Percentiles rank a stretch among this genome's conserved stretches.
phyloP scores from a whole-genome alignment of 2,797 vertebrate genomes.

The Gymnoscopelus microlampas region DNA sequence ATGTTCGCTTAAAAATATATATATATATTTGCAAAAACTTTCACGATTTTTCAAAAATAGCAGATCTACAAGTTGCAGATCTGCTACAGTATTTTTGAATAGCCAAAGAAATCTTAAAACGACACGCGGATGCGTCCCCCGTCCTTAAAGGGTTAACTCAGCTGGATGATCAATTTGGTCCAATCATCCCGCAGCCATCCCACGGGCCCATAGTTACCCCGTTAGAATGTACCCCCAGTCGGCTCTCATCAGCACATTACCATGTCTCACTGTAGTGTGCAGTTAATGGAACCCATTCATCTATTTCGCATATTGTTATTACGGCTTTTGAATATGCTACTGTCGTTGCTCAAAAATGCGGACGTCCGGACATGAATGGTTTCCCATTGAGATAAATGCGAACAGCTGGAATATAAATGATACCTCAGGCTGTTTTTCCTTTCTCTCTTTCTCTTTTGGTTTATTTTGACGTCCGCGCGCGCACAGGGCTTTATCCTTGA shows the following conservation, averaged over 20 bases:
- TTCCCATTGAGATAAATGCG: slow-evolving; percentile 37
- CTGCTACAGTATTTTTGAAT: too few relatives aligned
- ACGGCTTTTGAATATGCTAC: slow-evolving; percentile 55
- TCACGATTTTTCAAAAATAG: too few relatives aligned
- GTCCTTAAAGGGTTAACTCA: too few relatives aligned
- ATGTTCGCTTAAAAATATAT: too few relatives aligned
- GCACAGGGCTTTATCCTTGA: too few relatives aligned
- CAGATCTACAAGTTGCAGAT: too few relatives aligned
- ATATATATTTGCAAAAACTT: too few relatives aligned
- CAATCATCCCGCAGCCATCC: slow-evolving; percentile 66
- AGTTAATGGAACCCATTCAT: slow-evolving; percentile 66
- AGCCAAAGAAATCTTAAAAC: too few relatives aligned
- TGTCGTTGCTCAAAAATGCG: neutral
- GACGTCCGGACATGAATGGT: neutral
- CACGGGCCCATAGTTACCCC: slow-evolving; percentile 58
- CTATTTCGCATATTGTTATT: slow-evolving; percentile 27
- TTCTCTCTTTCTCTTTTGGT: too few relatives aligned
- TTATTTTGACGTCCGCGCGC: too few relatives aligned
- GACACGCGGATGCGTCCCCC: too few relatives aligned
- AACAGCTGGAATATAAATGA: slow-evolving; percentile 15
- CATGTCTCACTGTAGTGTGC: slow-evolving; percentile 55
- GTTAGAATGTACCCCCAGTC: slow-evolving; percentile 59
- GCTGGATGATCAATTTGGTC: slow-evolving; percentile 70
- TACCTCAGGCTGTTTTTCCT: slow-evolving; percentile 2
- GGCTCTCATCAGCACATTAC: slow-evolving; percentile 58